Evolutionary conservation across 2,888 invertebrate genomes (phyloP).

Genomic region (Kryphioiulus occultus): DNA sequence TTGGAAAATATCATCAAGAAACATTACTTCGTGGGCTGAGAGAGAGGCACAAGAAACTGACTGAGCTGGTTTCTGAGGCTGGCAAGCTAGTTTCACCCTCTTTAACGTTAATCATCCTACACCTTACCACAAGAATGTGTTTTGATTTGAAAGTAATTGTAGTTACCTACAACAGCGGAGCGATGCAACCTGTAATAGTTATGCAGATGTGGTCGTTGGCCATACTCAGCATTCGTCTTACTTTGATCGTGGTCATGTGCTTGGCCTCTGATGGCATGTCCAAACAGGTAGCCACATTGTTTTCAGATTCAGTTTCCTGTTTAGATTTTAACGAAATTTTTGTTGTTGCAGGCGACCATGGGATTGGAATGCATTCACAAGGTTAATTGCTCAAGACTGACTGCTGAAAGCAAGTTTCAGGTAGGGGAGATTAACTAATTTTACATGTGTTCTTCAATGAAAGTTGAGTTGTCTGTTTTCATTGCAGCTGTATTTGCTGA

Average conservation of each 20-base stretch:
- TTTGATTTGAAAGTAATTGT: not conserved
- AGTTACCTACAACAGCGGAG: not conserved
- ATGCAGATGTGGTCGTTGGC: not conserved
- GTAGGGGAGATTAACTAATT: not conserved
- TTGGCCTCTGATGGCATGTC: not conserved
- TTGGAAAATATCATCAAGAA: not conserved
- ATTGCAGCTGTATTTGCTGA: not conserved
- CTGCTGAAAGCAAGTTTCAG: conserved; percentile 9
- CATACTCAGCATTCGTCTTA: not conserved
- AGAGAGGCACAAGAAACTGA: not conserved
- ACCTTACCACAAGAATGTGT: not conserved
- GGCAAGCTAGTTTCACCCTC: not conserved
- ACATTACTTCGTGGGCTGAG: not conserved
- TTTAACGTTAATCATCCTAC: not conserved
- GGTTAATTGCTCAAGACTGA: not conserved
- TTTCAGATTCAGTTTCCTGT: not conserved
- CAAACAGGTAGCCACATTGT: not conserved
- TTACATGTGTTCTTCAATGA: not conserved
- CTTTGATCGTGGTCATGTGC: not conserved
- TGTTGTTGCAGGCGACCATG: not conserved
- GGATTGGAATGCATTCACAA: not conserved
- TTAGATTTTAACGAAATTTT: not conserved
- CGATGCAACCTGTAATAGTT: not conserved
- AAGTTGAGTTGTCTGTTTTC: not conserved
- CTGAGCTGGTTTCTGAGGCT: not conserved